A percentile compares a stretch with the other conserved stretches of the same genome.
These are phyloP conservation scores for Tragopan temminckii DNA, from an alignment of 2,797 vertebrate genomes.

Conservation along the genomic window DNA sequence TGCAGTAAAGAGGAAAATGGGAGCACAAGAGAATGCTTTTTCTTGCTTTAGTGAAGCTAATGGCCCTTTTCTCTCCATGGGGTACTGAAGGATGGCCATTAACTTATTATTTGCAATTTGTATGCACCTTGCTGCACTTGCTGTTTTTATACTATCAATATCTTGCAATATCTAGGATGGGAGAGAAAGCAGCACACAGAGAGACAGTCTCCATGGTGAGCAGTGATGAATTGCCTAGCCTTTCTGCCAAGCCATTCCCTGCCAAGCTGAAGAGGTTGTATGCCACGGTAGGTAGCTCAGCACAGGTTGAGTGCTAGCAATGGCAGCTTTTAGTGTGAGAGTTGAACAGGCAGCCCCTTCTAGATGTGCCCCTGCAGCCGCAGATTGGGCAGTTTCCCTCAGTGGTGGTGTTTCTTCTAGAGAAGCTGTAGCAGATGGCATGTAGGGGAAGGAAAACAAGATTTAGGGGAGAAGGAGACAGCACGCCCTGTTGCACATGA, in stretches of 20 bases:
- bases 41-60: constrained; percentile 27
- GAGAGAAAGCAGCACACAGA: background rate
- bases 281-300: background rate
- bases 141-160: background rate
- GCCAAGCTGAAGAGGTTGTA: accelerated
- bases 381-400: background rate
- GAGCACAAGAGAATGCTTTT: constrained; percentile 4
- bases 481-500: background rate
- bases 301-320: background rate
- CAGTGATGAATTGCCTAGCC: background rate
- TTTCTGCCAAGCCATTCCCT: background rate
- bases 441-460: background rate
- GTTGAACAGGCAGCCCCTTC: background rate
- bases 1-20: constrained; percentile 27
- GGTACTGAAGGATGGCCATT: background rate
- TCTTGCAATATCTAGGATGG: background rate
- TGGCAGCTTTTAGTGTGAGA: background rate
- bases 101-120: constrained; percentile 53
- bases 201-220: background rate
- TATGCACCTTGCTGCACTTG: constrained; percentile 5
- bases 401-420: background rate
- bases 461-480: background rate
- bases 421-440: background rate
- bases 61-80: background rate
- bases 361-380: background rate